Evolutionary conservation across 2,113 vertebrate species (phyloP).

Genomic region (Cephalopterus ornatus): DNA sequence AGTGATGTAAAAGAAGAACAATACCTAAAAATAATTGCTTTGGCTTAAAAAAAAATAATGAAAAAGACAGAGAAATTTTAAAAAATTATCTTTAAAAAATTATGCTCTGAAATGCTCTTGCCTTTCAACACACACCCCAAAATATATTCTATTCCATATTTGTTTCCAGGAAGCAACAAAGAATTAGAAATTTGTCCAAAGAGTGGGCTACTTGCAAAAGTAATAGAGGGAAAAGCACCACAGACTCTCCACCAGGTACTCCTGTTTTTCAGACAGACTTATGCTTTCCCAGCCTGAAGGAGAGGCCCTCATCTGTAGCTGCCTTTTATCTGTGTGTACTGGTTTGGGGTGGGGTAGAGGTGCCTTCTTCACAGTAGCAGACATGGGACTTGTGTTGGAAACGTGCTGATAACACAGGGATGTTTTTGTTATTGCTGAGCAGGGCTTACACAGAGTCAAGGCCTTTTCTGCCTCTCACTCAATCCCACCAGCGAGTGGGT

Average conservation of each 20-base stretch:
- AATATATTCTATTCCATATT: neutral
- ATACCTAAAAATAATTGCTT: neutral
- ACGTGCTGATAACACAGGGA: neutral
- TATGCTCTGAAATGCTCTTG: neutral
- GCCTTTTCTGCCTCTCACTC: neutral
- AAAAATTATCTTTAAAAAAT: neutral
- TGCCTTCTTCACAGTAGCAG: neutral
- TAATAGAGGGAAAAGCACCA: neutral
- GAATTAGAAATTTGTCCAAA: neutral
- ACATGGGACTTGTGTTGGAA: neutral
- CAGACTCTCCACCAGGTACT: rapidly evolving
- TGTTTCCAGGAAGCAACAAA: neutral
- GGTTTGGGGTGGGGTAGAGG: neutral
- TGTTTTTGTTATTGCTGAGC: neutral
- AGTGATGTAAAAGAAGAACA: neutral
- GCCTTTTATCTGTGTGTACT: neutral
- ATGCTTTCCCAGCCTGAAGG: neutral
- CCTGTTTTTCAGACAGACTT: neutral
- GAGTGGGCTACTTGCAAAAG: neutral
- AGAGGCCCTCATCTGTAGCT: neutral
- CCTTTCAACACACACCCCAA: neutral
- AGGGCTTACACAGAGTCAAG: neutral
- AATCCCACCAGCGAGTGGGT: neutral
- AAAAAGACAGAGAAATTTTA: neutral
- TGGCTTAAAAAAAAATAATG: neutral